Conservation (phyloP, 2,113 vertebrate genomes). For the Myiozetetes cayanensis region DNA sequence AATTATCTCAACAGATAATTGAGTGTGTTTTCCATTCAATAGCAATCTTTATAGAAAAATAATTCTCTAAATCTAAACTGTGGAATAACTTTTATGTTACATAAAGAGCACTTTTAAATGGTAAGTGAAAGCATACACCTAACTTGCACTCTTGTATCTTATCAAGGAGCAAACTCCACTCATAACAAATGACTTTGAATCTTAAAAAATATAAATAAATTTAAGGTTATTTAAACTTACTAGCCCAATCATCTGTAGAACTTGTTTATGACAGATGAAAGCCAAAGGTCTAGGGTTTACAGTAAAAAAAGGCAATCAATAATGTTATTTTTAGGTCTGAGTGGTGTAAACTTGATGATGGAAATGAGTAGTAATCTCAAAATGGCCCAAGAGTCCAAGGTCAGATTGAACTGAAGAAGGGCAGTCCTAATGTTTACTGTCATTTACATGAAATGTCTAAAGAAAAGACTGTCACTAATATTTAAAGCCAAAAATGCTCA, state of each 20-base stretch:
- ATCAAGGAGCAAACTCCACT: neutral
- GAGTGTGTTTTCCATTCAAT: neutral
- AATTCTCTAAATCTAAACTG: neutral
- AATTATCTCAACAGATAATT: neutral
- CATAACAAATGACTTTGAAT: neutral
- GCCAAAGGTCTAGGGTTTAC: neutral
- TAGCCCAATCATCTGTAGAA: neutral
- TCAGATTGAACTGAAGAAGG: neutral
- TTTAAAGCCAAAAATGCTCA: neutral
- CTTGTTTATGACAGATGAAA: neutral
- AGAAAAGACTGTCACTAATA: constrained; percentile 4
- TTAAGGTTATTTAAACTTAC: neutral
- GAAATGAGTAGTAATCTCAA: neutral
- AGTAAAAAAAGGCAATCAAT: neutral
- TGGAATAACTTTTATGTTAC: neutral
- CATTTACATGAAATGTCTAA: neutral
- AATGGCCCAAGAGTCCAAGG: neutral
- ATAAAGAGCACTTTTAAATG: neutral
- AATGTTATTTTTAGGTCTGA: neutral
- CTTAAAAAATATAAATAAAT: neutral
- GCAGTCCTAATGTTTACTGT: constrained; percentile 4
- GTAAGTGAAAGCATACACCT: neutral
- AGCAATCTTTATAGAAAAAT: neutral
- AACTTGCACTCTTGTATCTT: neutral
- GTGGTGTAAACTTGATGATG: neutral